These are phyloP conservation scores for Nomada lathburiana DNA, from an alignment of 2,888 invertebrate species.

Conservation along the genomic window DNA sequence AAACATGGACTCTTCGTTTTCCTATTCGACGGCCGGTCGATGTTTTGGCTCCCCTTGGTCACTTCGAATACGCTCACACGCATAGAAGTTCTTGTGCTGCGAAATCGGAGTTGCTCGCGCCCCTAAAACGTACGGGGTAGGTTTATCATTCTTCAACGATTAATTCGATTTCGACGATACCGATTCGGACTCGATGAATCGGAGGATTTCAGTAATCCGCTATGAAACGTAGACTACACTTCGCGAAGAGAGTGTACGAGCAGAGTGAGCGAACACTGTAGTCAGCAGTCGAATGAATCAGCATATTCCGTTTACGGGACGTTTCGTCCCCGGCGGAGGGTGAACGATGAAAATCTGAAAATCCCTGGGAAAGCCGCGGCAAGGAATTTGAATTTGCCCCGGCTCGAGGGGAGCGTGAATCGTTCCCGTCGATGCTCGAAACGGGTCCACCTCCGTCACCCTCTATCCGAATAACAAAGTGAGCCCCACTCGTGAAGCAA, in stretches of 20 bases:
- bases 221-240: not conserved
- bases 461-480: slow-evolving; percentile 67
- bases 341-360: slow-evolving; percentile 72
- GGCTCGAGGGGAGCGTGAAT: slow-evolving; percentile 46
- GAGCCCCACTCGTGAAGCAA: slow-evolving; percentile 32
- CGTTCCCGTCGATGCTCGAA: slow-evolving; percentile 64
- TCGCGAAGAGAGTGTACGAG: slow-evolving; percentile 14
- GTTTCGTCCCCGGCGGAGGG: slow-evolving; percentile 35
- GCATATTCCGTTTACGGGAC: slow-evolving; percentile 70
- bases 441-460: slow-evolving; percentile 48
- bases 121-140: not conserved
- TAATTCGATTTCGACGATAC: too few species aligned
- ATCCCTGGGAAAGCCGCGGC: slow-evolving; percentile 66
- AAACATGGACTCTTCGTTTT: slow-evolving; percentile 6
- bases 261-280: slow-evolving; percentile 29
- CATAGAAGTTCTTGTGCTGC: not conserved
- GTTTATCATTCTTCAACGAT: not conserved
- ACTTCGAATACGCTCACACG: not conserved
- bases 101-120: not conserved
- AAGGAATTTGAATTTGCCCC: slow-evolving; percentile 78
- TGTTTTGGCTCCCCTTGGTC: not conserved
- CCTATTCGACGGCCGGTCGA: not conserved
- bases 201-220: not conserved
- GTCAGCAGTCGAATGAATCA: slow-evolving; percentile 63
- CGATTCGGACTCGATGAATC: too few species aligned